Base-by-base conservation (phyloP, 2,797 vertebrate species). In the Sus cebifrons region DNA sequence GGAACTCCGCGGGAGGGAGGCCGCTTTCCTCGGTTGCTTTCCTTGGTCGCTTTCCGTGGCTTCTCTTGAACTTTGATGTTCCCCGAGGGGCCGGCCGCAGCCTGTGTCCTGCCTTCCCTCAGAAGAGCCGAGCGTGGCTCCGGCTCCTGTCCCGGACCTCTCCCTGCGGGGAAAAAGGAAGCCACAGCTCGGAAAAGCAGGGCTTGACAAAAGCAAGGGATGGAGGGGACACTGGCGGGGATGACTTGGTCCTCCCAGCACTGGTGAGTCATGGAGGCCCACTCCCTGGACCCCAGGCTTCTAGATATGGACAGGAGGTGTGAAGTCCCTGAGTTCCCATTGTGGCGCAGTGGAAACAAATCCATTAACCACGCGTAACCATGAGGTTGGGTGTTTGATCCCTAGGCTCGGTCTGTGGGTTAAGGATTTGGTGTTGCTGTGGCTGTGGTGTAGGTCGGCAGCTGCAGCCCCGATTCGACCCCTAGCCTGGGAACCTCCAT, bases 171-270 rank as follows among this genome's bases (percentile, higher is more conserved):
- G 54, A 85, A 60, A 67, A n/a, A 68, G 13, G 14, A 77, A 92
- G 91, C 29, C 86, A 36, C 40, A 32, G 25, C 29, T 32, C 81
- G 70, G 77, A 85, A n/a, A 70, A 68, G 56, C 71, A 40, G 21
- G 18, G 17, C 29, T 58, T 4, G 23, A 60, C 60, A 17, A 64
- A 89, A 65, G 84, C 23, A 1, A 68, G n/a, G n/a, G 10, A 0
- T 16, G n/a, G 23, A 6, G 29, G 6, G 5, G n/a, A n/a, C 21
- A n/a, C 21, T 0, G 29, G 52, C 17, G 23, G 54, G 17, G 65
- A 54, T 3, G 2, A 15, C 64, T 86, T 54, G 32, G 18, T 40
- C 15, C 29, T 52, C 67, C 65, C 0, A 0, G 70, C 58, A 71
- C 67, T 20, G 21, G 1, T 17, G 60, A 60, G 27, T 56, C 54